Evolutionary conservation across 2,888 invertebrate genomes (phyloP), one percentile per base, ranked within the genome.

Genomic region (Augiades crinisus): DNA sequence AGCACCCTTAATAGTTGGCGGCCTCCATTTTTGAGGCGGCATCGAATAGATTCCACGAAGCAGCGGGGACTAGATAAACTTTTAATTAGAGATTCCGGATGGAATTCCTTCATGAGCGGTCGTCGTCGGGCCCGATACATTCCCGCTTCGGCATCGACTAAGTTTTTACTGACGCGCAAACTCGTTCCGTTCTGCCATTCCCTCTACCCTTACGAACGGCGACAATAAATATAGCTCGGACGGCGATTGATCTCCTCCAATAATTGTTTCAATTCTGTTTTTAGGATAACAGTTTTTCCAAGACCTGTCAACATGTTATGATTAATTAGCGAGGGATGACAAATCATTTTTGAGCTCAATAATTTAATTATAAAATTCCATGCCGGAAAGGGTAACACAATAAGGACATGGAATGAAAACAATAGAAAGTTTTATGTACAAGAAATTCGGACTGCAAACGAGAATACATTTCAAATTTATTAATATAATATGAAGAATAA

Each of bases 41-140:
- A 49, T 57, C 51, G 51, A 49, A 44, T 45, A 47, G 38, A 54
- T 61, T 59, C 61, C 59, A 55, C 61, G 61, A 63, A 61, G 55
- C 46, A 54, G 54, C 52, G 61, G 60, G 59, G 65, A 57, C 79
- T 87, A 88, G 89, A 86, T 78, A 85, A 89, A 88, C 77, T 88
- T 88, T 89, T 88, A 89, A 88, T 88, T 86, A 82, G 83, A 76
- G 80, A 87, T 86, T 87, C 89, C 87, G 77, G 78, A 75, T 81
- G 78, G 70, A 78, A 86, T 86, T 80, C 83, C 82, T 70, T 64
- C 75, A 74, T 75, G 78, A 77, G 68, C 62, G 62, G 66, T 67
- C 74, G 75, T 55, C 52, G 55, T 47, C 64, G 68, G 70, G 68
- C 70, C 72, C 78, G 78, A 84, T 83, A 82, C 85, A 86, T 85